These are phyloP conservation scores for Eremophila alpestris DNA, from an alignment of 2,797 vertebrate species.

Conservation along the genomic window DNA sequence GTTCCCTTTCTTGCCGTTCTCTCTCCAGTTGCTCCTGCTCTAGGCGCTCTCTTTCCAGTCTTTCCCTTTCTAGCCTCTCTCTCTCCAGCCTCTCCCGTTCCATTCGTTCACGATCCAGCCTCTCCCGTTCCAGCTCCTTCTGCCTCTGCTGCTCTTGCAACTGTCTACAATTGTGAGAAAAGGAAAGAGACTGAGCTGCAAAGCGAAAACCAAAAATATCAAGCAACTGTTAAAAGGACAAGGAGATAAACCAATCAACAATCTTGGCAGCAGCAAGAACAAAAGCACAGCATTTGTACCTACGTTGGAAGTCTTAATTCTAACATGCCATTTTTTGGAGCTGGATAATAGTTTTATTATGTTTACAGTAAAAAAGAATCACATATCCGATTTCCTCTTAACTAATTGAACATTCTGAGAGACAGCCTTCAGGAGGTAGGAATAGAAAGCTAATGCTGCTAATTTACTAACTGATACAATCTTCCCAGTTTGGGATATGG, in stretches of 20 bases:
- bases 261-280: neutral
- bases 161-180: constrained; percentile 75
- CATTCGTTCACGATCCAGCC: constrained; percentile 78
- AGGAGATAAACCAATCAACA: neutral
- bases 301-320: neutral
- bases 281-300: neutral
- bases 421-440: neutral
- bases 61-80: constrained; percentile 76
- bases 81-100: constrained; percentile 78
- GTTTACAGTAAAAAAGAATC: neutral
- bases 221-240: neutral
- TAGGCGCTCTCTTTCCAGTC: constrained; percentile 75
- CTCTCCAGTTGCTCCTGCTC: constrained; percentile 77
- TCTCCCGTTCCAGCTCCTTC: constrained; percentile 82
- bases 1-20: constrained; percentile 80
- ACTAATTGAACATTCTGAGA: neutral
- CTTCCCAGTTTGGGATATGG: neutral
- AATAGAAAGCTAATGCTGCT: neutral
- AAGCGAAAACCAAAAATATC: neutral
- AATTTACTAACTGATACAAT: constrained; percentile 21
- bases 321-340: neutral
- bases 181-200: constrained; percentile 13
- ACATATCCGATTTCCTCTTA: neutral
- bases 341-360: neutral
- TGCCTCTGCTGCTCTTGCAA: constrained; percentile 86